Percentiles rank a stretch among this genome's conserved stretches.
Conservation (phyloP, 2,888 invertebrate genomes). For the Perizoma flavofasciatum region DNA sequence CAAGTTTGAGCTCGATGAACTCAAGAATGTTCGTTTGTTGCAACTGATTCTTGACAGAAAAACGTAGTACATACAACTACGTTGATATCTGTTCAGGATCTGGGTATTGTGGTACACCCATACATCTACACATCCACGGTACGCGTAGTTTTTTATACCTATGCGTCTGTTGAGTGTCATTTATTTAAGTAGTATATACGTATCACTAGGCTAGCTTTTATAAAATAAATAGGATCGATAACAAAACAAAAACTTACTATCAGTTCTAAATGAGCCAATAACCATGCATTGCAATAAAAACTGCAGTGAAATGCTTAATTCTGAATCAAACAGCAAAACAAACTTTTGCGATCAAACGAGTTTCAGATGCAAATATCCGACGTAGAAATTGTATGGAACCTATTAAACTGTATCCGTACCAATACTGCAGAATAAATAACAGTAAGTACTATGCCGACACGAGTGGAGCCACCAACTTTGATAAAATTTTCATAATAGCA, state of each 20-base stretch:
- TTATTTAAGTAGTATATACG: too few relatives aligned
- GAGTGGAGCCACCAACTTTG: constrained; percentile 72
- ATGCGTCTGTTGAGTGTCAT: too few relatives aligned
- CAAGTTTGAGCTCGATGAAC: constrained; percentile 47
- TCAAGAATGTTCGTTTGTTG: constrained; percentile 14
- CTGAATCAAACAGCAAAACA: constrained; percentile 37
- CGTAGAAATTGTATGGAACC: constrained; percentile 53
- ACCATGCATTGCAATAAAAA: constrained; percentile 29
- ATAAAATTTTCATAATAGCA: constrained; percentile 77
- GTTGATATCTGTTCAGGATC: too few relatives aligned
- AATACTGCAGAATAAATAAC: constrained; percentile 51
- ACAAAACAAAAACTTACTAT: constrained; percentile 25
- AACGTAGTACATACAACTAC: too few relatives aligned
- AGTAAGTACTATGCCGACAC: constrained; percentile 50
- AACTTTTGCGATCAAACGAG: constrained; percentile 40
- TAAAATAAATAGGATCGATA: constrained; percentile 7
- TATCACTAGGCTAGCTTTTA: too few relatives aligned
- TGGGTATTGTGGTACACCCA: too few relatives aligned
- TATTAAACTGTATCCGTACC: constrained; percentile 43
- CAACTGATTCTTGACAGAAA: too few relatives aligned
- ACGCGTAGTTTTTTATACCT: too few relatives aligned
- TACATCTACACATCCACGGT: too few relatives aligned
- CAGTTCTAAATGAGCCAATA: constrained; percentile 35
- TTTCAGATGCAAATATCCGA: constrained; percentile 39
- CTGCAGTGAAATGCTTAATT: constrained; percentile 36